Evolutionary conservation across 2,113 vertebrate species (phyloP).

Genomic region (Nycticryphes semicollaris): DNA sequence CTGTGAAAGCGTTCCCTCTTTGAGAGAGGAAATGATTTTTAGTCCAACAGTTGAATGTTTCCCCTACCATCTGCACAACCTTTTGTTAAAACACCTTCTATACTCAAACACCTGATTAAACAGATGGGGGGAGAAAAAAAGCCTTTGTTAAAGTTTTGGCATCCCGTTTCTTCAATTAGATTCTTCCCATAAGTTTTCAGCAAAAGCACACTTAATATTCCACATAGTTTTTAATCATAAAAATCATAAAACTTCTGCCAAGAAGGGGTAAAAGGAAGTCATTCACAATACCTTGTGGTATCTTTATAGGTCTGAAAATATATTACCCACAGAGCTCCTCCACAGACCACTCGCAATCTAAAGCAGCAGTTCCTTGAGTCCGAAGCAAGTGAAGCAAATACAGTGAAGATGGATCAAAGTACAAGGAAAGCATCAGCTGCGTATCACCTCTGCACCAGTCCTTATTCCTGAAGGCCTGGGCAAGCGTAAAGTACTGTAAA

Average conservation of each 20-base stretch:
- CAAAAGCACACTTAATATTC: neutral
- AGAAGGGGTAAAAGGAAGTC: neutral
- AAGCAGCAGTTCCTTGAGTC: neutral
- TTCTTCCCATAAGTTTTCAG: slow-evolving; percentile 19
- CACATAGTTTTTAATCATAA: neutral
- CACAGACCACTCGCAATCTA: neutral
- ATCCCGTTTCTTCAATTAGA: neutral
- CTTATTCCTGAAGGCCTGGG: neutral
- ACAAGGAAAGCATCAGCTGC: neutral
- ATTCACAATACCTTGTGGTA: neutral
- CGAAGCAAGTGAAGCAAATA: neutral
- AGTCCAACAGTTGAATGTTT: slow-evolving; percentile 33
- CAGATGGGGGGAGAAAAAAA: slow-evolving; percentile 36
- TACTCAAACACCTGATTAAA: slow-evolving; percentile 57
- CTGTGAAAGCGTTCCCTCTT: slow-evolving; percentile 28
- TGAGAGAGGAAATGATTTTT: slow-evolving; percentile 55
- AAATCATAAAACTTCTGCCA: neutral
- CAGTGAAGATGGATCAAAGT: fast-evolving
- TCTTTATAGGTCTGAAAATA: neutral
- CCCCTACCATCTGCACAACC: slow-evolving; percentile 44
- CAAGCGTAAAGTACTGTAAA: neutral
- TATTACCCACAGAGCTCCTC: neutral
- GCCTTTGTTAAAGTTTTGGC: slow-evolving; percentile 48
- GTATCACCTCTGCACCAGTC: neutral
- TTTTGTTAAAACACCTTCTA: slow-evolving; percentile 54